A percentile compares a stretch with the other conserved stretches of the same genome.
These are phyloP conservation scores for Eupsittula cactorum DNA, from an alignment of 2,113 vertebrate species.

Conservation along the genomic window DNA sequence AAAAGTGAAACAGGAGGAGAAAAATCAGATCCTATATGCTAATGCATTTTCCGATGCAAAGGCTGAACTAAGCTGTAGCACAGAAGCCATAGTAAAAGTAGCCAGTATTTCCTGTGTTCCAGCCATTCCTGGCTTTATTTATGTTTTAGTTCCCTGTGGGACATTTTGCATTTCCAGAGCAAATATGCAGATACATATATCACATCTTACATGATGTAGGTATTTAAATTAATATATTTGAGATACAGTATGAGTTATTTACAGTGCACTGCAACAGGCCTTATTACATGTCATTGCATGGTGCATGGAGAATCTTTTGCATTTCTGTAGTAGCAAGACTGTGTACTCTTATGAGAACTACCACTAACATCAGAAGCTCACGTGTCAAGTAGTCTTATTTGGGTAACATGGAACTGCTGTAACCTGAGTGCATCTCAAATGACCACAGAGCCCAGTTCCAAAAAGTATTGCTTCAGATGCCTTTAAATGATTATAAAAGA, in stretches of 20 bases:
- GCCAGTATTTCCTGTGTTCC: not conserved
- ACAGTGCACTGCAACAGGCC: accelerated
- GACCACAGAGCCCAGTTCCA: not conserved
- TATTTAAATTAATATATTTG: not conserved
- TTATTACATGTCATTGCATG: not conserved
- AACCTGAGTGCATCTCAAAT: too few species aligned
- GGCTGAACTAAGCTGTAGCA: not conserved
- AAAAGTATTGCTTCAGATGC: not conserved
- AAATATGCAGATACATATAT: accelerated
- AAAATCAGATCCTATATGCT: not conserved
- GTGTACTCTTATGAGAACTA: not conserved
- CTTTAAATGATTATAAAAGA: not conserved
- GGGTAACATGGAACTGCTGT: not conserved
- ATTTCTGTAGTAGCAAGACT: not conserved
- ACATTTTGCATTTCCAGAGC: not conserved
- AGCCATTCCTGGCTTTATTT: not conserved
- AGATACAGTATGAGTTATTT: not conserved
- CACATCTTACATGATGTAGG: accelerated
- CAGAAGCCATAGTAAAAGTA: not conserved
- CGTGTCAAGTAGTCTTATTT: accelerated
- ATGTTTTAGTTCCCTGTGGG: not conserved
- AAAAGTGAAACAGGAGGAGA: not conserved
- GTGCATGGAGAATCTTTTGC: not conserved
- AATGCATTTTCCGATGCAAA: not conserved
- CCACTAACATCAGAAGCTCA: not conserved